phyloP scores from a whole-genome alignment of 2,797 vertebrate species.

The Numenius phaeopus region DNA sequence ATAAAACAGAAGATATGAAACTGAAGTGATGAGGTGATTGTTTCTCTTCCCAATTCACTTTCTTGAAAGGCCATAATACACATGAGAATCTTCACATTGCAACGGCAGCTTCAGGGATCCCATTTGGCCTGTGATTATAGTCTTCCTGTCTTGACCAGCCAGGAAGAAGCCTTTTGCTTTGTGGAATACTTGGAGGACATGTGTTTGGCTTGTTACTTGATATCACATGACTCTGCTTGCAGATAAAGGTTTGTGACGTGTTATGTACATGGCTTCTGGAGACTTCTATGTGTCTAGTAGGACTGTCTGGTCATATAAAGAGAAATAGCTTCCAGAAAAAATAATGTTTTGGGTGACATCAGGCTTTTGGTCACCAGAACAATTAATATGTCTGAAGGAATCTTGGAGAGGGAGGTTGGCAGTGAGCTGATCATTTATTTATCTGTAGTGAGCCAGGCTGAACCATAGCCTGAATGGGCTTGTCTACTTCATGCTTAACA shows the following conservation, averaged over 20 bases:
- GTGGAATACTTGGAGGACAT: neutral
- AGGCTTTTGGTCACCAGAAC: neutral
- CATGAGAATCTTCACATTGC: neutral
- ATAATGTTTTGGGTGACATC: accelerated
- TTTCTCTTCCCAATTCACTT: conserved; percentile 24
- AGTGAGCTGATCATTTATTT: neutral
- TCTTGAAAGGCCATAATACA: neutral
- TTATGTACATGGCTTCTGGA: accelerated
- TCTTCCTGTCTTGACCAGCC: neutral
- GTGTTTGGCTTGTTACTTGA: neutral
- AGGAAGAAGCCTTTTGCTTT: neutral
- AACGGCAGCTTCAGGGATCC: neutral
- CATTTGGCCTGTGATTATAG: neutral
- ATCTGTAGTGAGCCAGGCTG: neutral
- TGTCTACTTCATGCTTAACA: neutral
- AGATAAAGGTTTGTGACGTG: neutral
- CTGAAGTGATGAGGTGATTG: conserved; percentile 55
- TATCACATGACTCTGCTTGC: neutral
- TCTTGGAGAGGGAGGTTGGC: neutral
- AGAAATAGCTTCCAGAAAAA: neutral
- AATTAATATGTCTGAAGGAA: neutral
- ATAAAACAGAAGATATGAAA: conserved; percentile 55
- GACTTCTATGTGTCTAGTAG: neutral
- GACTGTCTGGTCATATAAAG: neutral
- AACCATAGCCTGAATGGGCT: accelerated